Base-by-base conservation (phyloP, 1,140 invertebrate species). In the Aphelinus atriplicis region DNA sequence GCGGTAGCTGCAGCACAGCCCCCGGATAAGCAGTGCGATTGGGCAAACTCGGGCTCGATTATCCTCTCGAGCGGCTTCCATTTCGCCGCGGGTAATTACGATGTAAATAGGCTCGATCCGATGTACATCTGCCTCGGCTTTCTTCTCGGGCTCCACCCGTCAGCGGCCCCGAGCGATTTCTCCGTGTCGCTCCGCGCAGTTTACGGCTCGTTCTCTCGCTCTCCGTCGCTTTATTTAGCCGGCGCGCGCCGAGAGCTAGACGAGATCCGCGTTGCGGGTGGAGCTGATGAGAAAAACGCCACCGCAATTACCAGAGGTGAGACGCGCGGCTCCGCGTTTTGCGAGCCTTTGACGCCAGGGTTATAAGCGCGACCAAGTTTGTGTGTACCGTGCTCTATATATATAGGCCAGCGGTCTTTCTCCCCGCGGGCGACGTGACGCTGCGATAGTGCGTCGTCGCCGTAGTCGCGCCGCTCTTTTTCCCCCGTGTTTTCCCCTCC, bases 221-320 rank as follows among this genome's bases (percentile, higher is more conserved):
- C 26, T 3, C 7, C 45, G 42, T n/a, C 26, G n/a, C 47, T 63
- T 71, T 55, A 64, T 64, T 56, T 51, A 46, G 47, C 61, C 55
- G 10, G 7, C 51, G 43, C n/a, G 9, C 7, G 7, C 46, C 45
- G 61, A 56, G 7, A 64, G 53, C 10, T 9, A 67, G 43, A 43
- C 53, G 65, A 67, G 56, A n/a, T 47, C 45, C 26, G 26, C 26
- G 26, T 26, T 26, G 26, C 26, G 26, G 53, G 3, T n/a, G 2
- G 2, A 9, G 43, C 53, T 67, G 65, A 68, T 58, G 55, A 60
- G 66, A 58, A 58, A 47, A 68, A 56, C 57, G n/a, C 26, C 26
- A 26, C 26, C 26, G n/a, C 57, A 58, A 60, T 50, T 48, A 2
- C 26, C 26, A 26, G 26, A 26, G 26, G 26, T 26, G 26, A 26